Percentiles rank a stretch among this genome's conserved stretches.
Conservation (phyloP, 1,140 invertebrate genomes). For the Trichonephila inaurata region DNA sequence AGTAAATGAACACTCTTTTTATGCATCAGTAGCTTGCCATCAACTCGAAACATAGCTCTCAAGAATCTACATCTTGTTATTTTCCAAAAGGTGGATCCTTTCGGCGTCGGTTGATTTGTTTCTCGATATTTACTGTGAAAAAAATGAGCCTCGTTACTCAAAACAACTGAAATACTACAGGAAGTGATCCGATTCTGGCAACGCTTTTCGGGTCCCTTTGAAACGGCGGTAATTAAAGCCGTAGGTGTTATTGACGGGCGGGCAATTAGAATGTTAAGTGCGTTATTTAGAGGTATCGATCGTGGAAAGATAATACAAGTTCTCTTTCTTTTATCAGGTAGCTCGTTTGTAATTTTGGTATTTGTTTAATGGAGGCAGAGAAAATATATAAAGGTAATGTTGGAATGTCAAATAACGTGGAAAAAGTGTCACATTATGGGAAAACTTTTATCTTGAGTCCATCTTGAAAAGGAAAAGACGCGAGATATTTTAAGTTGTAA, state of each 20-base stretch:
- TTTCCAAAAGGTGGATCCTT: neutral
- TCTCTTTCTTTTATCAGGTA: too few species aligned
- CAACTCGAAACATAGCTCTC: neutral
- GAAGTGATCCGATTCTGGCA: neutral
- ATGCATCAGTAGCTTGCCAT: neutral
- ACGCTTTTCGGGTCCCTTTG: neutral
- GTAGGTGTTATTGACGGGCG: neutral
- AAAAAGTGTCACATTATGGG: too few species aligned
- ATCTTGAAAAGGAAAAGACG: too few species aligned
- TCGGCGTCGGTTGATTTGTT: neutral
- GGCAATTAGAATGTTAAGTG: neutral
- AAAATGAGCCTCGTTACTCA: neutral
- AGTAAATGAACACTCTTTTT: neutral
- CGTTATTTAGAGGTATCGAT: neutral
- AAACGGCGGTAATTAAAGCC: constrained; percentile 1
- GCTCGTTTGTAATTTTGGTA: too few species aligned
- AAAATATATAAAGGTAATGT: too few species aligned
- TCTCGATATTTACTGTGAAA: constrained; percentile 12
- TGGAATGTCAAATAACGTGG: too few species aligned
- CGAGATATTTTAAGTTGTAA: too few species aligned
- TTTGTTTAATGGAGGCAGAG: too few species aligned
- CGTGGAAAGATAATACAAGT: neutral
- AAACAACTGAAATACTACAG: neutral
- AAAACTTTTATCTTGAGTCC: too few species aligned
- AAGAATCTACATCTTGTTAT: neutral